A percentile compares a stretch with the other conserved stretches of the same genome.
Conservation (phyloP, 1,140 invertebrate species). For the Nilaparvata lugens region DNA sequence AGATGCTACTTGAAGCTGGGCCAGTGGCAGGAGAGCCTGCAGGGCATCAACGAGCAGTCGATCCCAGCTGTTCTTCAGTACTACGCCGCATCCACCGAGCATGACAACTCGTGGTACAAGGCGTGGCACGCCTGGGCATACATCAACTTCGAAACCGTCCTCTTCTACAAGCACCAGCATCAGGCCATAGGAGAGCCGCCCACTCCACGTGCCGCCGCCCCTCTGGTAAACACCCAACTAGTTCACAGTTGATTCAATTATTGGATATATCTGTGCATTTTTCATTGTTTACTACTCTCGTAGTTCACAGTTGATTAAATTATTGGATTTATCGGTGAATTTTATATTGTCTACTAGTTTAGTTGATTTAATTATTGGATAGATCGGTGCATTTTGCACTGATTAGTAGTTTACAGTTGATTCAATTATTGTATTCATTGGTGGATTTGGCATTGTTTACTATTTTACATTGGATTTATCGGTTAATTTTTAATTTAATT, state of each 20-base stretch:
- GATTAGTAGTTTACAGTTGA: too few species aligned
- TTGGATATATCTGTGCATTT: too few species aligned
- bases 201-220: constrained; percentile 27
- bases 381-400: too few species aligned
- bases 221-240: constrained; percentile 22
- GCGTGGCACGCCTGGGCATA: constrained; percentile 98
- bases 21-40: constrained; percentile 77
- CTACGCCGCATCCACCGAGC: constrained; percentile 78
- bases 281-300: too few species aligned
- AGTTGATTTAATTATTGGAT: too few species aligned
- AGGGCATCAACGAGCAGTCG: constrained; percentile 68
- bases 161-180: constrained; percentile 73
- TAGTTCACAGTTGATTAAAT: too few species aligned
- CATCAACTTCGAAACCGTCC: constrained; percentile 94
- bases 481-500: too few species aligned
- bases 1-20: constrained; percentile 85
- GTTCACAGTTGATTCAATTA: background rate
- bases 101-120: constrained; percentile 85
- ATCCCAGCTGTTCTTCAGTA: constrained; percentile 76
- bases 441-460: too few species aligned
- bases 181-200: constrained; percentile 28
- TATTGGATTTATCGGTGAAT: too few species aligned
- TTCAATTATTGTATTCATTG: too few species aligned
- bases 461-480: too few species aligned
- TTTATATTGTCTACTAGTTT: too few species aligned